Base-by-base conservation (phyloP, 1,140 invertebrate genomes). In the Calliopsis andreniformis region DNA sequence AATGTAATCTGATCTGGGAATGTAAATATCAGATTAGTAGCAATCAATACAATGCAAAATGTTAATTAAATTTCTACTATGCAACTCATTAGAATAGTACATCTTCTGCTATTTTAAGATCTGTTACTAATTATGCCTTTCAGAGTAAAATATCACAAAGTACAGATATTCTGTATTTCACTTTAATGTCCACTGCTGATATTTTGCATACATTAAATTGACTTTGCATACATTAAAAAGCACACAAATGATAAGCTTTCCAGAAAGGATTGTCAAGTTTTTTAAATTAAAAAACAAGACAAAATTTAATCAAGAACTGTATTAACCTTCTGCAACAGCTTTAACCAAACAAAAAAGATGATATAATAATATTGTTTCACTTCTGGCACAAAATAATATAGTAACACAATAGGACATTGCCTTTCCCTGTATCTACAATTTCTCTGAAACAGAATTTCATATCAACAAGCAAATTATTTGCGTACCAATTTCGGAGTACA, bases 401-500 rank as follows among this genome's bases (percentile, higher is more conserved):
- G 42, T 10, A 23, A 6, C 30, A 59, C 32, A 20, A 59, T 61
- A 69, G 16, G 20, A 69, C 16, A 20, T 59, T 76, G 64, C 53
- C 32, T 69, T 76, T 68, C n/a, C 69, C 51, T 68, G 51, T n/a
- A 55, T 64, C 64, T 3, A n/a, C 47, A 72, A 23, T 39, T 53
- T 45, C 23, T 58, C 51, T 51, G 45, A 49, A 59, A 23, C 42
- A 69, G 25, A 61, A 76, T 14, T 58, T 42, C 66, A 69, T 76
- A 69, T 76, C 73, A 69, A 42, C 43, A 14, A 25, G 49, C 25
- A 53, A 35, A n/a, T 14, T 66, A 35, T 45, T 45, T 69, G 53
- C 28, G 55, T 76, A 76, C 73, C 53, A 76, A 68, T 49, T 76
- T 68, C 23, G 43, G 63, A 68, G 64, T 76, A 76, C 64, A 76